phyloP scores from a whole-genome alignment of 1,140 invertebrate species.

The Eriocheir sinensis region DNA sequence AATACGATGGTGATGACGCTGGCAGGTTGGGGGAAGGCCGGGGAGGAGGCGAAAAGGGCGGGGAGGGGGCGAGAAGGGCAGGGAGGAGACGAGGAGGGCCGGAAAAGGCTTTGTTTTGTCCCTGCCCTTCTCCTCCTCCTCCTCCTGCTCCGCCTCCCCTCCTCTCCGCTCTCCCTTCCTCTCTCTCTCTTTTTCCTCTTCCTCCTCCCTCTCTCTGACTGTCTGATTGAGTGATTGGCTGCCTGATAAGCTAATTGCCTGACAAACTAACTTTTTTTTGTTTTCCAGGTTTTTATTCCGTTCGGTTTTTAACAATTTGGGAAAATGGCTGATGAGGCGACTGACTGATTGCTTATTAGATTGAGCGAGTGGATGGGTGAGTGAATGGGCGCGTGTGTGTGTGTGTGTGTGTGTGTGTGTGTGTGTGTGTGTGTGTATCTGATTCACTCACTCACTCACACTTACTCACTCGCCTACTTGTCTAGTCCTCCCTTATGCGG shows the following conservation, averaged over 20 bases:
- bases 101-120: neutral
- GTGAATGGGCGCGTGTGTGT: neutral
- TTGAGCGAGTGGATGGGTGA: neutral
- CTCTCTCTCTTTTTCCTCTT: no score
- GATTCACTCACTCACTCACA: neutral
- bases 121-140: neutral
- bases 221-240: slow-evolving; percentile 11
- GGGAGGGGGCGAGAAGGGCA: no score
- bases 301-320: neutral
- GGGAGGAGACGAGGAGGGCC: no score
- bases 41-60: neutral
- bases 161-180: neutral
- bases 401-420: no score
- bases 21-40: neutral
- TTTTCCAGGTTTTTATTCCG: neutral
- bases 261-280: neutral
- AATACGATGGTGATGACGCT: neutral
- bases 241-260: slow-evolving; percentile 10
- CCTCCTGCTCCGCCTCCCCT: neutral
- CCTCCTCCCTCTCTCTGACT: neutral
- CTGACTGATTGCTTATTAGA: neutral
- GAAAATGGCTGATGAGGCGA: neutral
- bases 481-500: no score
- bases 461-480: no score
- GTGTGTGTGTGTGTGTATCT: no score